phyloP scores from a whole-genome alignment of 2,113 vertebrate genomes.

The Limanda limanda region DNA sequence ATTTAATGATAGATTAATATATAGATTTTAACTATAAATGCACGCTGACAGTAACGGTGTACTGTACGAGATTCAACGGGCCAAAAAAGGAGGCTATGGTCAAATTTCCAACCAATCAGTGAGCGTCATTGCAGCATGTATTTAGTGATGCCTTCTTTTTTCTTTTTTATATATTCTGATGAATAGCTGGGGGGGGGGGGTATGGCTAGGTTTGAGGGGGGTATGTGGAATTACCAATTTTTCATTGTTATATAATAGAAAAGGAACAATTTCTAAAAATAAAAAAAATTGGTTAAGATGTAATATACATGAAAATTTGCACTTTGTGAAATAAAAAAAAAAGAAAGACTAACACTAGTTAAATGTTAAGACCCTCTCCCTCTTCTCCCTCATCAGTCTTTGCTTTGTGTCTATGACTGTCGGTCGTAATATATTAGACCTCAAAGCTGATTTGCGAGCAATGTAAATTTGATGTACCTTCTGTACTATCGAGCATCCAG shows the following conservation, averaged over 20 bases:
- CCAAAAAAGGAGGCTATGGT: slow-evolving; percentile 54
- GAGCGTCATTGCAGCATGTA: slow-evolving; percentile 84
- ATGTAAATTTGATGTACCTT: slow-evolving; percentile 51
- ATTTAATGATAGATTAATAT: slow-evolving; percentile 86
- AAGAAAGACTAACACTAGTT: slow-evolving; percentile 83
- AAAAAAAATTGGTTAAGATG: slow-evolving; percentile 63
- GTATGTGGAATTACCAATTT: slow-evolving; percentile 62
- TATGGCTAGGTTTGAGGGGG: slow-evolving; percentile 32
- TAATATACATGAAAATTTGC: slow-evolving; percentile 79
- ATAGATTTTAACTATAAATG: slow-evolving; percentile 82
- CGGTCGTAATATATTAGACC: slow-evolving; percentile 58
- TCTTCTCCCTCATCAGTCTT: slow-evolving; percentile 51
- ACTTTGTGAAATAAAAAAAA: slow-evolving; percentile 82
- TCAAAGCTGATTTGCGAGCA: slow-evolving; percentile 60
- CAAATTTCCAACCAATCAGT: slow-evolving; percentile 58
- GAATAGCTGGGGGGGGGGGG: slow-evolving; percentile 50
- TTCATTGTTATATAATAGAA: slow-evolving; percentile 79
- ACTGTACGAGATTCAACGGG: slow-evolving; percentile 62
- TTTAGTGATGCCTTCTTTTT: slow-evolving; percentile 85
- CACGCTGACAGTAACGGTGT: slow-evolving; percentile 75
- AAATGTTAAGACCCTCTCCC: slow-evolving; percentile 70
- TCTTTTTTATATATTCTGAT: slow-evolving; percentile 40
- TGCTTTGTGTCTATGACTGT: slow-evolving; percentile 66
- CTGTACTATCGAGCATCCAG: slow-evolving; percentile 37
- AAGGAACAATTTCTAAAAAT: slow-evolving; percentile 60